Conservation (phyloP, 1,140 invertebrate genomes). For the Aphidius gifuensis region DNA sequence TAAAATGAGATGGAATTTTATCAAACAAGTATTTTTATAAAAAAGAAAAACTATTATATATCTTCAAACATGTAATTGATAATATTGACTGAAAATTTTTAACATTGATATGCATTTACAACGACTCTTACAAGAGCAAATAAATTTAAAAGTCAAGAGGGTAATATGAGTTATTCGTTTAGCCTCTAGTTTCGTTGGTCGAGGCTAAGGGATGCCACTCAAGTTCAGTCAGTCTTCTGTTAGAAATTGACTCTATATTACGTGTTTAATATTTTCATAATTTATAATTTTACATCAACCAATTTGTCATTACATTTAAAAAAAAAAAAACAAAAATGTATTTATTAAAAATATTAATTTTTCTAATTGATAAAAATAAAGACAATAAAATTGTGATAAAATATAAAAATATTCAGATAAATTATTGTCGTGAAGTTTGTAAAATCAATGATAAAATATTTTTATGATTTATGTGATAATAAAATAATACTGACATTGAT, state of each 20-base stretch:
- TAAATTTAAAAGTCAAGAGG: constrained; percentile 36
- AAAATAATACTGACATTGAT: not conserved
- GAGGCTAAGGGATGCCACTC: constrained; percentile 55
- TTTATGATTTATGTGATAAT: not conserved
- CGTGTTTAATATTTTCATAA: constrained; percentile 32
- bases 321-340: constrained; percentile 11
- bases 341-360: not conserved
- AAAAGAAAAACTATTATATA: no score
- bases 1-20: no score
- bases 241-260: constrained; percentile 40
- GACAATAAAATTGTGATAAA: not conserved
- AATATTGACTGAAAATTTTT: not conserved
- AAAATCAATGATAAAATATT: not conserved
- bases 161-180: constrained; percentile 51
- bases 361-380: not conserved
- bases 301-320: not conserved
- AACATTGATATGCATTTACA: not conserved
- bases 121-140: not conserved
- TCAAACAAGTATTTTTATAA: no score
- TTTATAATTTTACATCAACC: not conserved
- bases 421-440: no score
- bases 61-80: not conserved
- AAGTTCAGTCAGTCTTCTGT: constrained; percentile 50
- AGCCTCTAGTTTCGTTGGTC: constrained; percentile 35
- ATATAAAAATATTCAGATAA: no score